Evolutionary conservation across 1,140 invertebrate species (phyloP), one percentile per base, ranked within the genome.

Genomic region (Pseudomyrmex cubaensis): DNA sequence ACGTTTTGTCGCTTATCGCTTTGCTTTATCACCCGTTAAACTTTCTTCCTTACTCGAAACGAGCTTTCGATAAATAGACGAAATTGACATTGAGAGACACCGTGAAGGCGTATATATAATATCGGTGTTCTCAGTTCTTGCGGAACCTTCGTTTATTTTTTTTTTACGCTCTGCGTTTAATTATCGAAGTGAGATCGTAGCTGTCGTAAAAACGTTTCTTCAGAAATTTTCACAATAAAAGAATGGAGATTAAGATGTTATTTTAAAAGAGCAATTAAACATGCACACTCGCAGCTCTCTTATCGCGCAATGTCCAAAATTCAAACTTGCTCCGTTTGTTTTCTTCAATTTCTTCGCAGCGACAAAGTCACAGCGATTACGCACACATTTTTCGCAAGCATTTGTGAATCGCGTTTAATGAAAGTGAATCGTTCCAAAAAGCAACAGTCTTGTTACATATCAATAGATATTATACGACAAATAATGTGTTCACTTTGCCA

Each of bases 11-110:
- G 72, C 48, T 75, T 75, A 73, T 75, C 78, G 57, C 20, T 63
- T 35, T 75, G 48, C 59, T 82, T 82, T 80, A 72, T 80, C 76
- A 56, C 54, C 66, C 66, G 44, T 80, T 80, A 72, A 80, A 72
- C 15, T 72, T 80, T 80, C n/a, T 70, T 66, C 35, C 70, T 78
- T 50, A 17, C 20, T 57, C n/a, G n/a, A 15, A 13, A 15, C 13
- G 8, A 20, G 56, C 54, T 72, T 72, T 72, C 56, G 70, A 48
- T 35, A 48, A 57, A 17, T 61, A 61, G n/a, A 72, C 9, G 54
- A 72, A 44, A 80, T 80, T 80, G 72, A 69, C 25, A 78, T 25
- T 25, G 63, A n/a, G 20, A 70, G 20, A 35, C 25, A 69, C 56
- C 8, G 17, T 35, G 50, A n/a, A 54, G 9, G 10, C 13, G 20